Conservation (phyloP, 35 echinoderm and acorn worm species). For the Ophiothrix spiculata region DNA sequence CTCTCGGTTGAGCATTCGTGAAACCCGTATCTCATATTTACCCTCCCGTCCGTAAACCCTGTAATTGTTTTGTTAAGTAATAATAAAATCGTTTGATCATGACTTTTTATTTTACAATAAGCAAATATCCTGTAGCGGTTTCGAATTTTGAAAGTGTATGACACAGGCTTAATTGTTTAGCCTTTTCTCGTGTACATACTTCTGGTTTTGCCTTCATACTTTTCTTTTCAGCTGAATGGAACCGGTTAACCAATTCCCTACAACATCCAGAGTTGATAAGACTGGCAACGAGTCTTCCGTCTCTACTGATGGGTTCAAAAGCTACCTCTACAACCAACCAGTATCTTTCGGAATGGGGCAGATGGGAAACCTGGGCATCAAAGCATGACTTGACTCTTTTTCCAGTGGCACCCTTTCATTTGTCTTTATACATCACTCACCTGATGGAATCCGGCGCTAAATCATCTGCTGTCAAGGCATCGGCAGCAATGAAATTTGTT, state of each 20-base stretch:
- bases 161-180: no score
- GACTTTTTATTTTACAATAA: no score
- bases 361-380: conserved; percentile 24
- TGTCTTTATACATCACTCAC: background rate
- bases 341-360: background rate
- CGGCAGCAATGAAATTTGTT: conserved; percentile 3
- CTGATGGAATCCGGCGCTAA: background rate
- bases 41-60: no score
- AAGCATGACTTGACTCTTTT: background rate
- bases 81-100: no score
- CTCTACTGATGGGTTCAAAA: background rate
- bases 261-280: background rate
- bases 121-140: no score
- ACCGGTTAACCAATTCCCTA: background rate
- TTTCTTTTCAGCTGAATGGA: no score
- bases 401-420: background rate
- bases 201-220: no score
- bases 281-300: background rate
- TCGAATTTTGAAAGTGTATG: no score
- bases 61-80: no score
- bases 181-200: no score
- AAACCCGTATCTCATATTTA: no score
- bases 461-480: background rate
- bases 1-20: no score
- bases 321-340: conserved; percentile 6